A percentile compares a stretch with the other conserved stretches of the same genome.
Conservation (phyloP, 2,888 invertebrate genomes). For the Argyresthia albistria region DNA sequence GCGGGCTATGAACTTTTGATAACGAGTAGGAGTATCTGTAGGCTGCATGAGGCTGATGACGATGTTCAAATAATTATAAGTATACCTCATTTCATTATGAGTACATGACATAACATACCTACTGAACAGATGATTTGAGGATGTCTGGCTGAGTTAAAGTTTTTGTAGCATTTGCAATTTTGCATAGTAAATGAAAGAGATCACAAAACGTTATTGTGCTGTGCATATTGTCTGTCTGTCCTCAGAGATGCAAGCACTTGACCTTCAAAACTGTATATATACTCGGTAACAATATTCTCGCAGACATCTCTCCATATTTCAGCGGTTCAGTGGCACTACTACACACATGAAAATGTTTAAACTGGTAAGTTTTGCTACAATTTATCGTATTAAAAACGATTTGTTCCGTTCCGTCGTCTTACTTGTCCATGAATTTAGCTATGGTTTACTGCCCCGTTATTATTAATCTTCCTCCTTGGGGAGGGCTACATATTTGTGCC, state of each 20-base stretch:
- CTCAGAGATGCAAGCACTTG: slow-evolving; percentile 18
- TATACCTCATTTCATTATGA: no score
- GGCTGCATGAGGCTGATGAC: no score
- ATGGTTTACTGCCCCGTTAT: no score
- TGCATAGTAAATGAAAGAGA: background rate
- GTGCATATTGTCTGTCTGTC: slow-evolving; percentile 7
- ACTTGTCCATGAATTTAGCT: no score
- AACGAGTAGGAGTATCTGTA: no score
- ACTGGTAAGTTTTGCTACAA: slow-evolving; percentile 38
- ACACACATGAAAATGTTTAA: slow-evolving; percentile 43
- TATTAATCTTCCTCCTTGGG: background rate
- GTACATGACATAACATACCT: background rate
- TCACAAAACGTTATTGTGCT: background rate
- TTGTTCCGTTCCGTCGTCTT: no score
- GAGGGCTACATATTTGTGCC: no score
- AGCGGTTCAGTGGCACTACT: slow-evolving; percentile 12
- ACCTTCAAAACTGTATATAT: slow-evolving; percentile 39
- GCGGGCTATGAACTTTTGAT: no score
- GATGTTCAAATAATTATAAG: no score
- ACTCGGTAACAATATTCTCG: slow-evolving; percentile 13
- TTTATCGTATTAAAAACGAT: no score
- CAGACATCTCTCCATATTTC: slow-evolving; percentile 31
- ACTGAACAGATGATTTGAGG: no score
- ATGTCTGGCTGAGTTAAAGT: no score
- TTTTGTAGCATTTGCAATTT: background rate